Evolutionary conservation across 2,113 vertebrate species (phyloP), one percentile per base, ranked within the genome.

Genomic region (Peromyscus polionotus): DNA sequence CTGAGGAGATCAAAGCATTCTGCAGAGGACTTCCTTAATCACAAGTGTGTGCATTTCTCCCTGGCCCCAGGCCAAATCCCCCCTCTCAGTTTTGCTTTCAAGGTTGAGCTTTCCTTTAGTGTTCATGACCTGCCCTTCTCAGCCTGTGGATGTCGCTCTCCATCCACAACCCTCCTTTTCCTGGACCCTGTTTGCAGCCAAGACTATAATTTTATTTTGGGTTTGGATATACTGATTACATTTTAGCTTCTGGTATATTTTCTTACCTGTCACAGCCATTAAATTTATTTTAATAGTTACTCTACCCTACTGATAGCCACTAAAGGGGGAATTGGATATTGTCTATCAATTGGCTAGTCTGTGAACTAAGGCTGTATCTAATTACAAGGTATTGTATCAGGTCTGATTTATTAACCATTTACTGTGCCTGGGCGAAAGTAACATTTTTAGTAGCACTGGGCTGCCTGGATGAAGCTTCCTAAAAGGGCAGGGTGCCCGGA

Each of bases 331-430:
- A 92, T 89, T 81, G 14, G 72, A 96, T 68, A 98, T 98, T 97
- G 87, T 96, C 98, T 98, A 91, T 97, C 91, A 94, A n/a, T 98
- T 91, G 80, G 93, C 33, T 85, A 73, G 98, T 91, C 94, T 84
- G 0, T 70, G 94, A 95, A 94, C 93, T 97, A 87, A 95, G 96
- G 94, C 73, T 97, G 92, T 97, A 97, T 98, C 98, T 98, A 99
- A 98, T 98, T 98, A 98, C 97, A 98, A 98, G 97, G 95, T 98
- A 95, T 98, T 98, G 96, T 98, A 98, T 98, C 84, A 33, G 45
- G 98, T 83, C 94, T 97, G 98, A 98, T 98, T 99, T 98, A 98
- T 98, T 98, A 97, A 98, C 95, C 97, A 98, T 98, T 98, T 98
- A 94, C 93, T 98, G 95, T 88, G 96, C 97, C 98, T 95, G 72